phyloP scores from a whole-genome alignment of 1,140 invertebrate species.

The Papilio glaucus region DNA sequence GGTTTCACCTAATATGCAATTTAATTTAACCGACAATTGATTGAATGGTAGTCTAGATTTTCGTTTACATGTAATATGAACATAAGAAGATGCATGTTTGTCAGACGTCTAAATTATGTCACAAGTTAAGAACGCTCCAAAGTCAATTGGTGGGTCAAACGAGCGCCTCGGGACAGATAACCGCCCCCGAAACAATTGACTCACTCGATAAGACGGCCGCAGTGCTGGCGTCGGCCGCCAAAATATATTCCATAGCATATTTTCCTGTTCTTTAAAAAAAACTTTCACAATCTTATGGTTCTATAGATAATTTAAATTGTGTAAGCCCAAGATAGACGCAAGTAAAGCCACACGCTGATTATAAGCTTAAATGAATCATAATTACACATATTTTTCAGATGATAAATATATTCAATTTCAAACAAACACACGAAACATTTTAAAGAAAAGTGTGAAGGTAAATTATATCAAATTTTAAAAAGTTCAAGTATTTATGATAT shows the following conservation, averaged over 20 bases:
- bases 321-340: not conserved
- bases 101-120: slow-evolving; percentile 49
- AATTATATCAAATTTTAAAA: no score
- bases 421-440: no score
- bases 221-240: not conserved
- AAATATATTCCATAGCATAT: not conserved
- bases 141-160: slow-evolving; percentile 63
- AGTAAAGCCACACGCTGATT: no score
- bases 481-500: no score
- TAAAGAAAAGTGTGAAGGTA: no score
- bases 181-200: slow-evolving; percentile 36
- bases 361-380: no score
- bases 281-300: no score
- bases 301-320: not conserved
- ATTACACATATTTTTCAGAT: no score
- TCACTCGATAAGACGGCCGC: slow-evolving; percentile 32
- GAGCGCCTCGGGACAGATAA: slow-evolving; percentile 50
- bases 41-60: not conserved
- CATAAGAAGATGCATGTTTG: not conserved
- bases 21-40: no score
- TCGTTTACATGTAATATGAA: not conserved
- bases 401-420: no score
- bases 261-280: not conserved
- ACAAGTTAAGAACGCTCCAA: slow-evolving; percentile 46
- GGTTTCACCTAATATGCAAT: no score